These are phyloP conservation scores for Calameuta filiformis DNA, from an alignment of 2,888 invertebrate species.

Conservation along the genomic window DNA sequence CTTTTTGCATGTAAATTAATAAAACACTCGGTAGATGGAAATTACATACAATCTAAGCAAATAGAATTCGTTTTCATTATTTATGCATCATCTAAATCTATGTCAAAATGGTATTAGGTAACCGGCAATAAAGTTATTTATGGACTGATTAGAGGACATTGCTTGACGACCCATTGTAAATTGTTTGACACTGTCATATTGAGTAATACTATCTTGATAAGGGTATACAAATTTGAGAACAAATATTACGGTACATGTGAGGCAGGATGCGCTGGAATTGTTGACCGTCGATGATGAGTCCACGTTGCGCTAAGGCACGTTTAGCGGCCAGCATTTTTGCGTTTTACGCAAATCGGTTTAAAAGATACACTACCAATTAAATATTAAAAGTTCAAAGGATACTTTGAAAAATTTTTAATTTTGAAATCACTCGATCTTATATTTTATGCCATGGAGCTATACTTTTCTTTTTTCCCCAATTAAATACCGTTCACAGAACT, in stretches of 20 bases:
- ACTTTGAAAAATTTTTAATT: background rate
- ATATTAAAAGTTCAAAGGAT: background rate
- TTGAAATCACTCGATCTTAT: background rate
- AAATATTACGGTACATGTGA: conserved; percentile 19
- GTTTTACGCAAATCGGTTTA: background rate
- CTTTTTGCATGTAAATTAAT: background rate
- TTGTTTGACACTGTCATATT: too few relatives aligned
- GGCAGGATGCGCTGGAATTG: conserved; percentile 54
- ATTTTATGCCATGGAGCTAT: background rate
- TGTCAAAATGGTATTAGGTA: background rate
- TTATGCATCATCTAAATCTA: background rate
- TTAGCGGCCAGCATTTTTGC: conserved; percentile 29
- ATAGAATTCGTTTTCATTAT: background rate
- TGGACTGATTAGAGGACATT: too few relatives aligned
- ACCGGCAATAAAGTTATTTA: too few relatives aligned
- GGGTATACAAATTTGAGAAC: too few relatives aligned
- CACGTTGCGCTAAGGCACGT: conserved; percentile 36
- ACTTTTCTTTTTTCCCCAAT: background rate
- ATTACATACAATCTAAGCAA: background rate
- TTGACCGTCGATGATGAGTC: conserved; percentile 47
- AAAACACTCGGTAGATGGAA: background rate
- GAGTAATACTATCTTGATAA: too few relatives aligned
- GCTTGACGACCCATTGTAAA: too few relatives aligned
- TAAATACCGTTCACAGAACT: background rate
- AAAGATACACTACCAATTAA: conserved; percentile 1